Conservation (phyloP, 64 coral and sea anemone species). For the Stichodactyla mertensii region DNA sequence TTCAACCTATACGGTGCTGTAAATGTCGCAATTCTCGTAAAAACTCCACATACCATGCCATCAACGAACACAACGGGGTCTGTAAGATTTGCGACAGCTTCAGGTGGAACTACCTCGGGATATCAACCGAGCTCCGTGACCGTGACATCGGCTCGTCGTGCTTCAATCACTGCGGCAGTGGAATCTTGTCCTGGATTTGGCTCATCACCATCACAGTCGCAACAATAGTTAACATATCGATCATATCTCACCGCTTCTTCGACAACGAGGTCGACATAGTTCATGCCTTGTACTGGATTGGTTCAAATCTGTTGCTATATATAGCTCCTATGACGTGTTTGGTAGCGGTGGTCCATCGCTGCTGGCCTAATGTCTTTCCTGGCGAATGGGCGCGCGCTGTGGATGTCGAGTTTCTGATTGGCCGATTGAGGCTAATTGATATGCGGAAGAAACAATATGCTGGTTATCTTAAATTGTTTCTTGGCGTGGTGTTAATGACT, state of each 20-base stretch:
- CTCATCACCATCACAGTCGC: constrained; percentile 51
- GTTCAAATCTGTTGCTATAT: constrained; percentile 59
- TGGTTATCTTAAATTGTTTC: constrained; percentile 48
- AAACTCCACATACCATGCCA: not conserved
- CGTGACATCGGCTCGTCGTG: constrained; percentile 71
- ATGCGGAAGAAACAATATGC: constrained; percentile 69
- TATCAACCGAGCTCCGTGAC: constrained; percentile 61
- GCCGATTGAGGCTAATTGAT: constrained; percentile 64
- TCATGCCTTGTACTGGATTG: constrained; percentile 66
- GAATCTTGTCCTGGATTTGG: constrained; percentile 71
- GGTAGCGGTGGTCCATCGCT: constrained; percentile 44
- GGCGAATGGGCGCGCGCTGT: constrained; percentile 73
- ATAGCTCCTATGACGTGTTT: constrained; percentile 80
- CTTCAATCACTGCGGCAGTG: constrained; percentile 82
- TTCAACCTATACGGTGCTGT: constrained; percentile 28
- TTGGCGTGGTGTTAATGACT: constrained; percentile 28
- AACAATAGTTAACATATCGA: constrained; percentile 42
- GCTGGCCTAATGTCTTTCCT: constrained; percentile 51
- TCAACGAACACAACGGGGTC: not conserved
- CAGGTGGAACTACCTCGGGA: constrained; percentile 66
- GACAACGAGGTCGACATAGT: constrained; percentile 51
- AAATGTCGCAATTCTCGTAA: constrained; percentile 29
- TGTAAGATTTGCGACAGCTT: constrained; percentile 86
- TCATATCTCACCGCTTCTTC: constrained; percentile 37
- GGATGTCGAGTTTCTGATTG: constrained; percentile 74